Base-by-base conservation (phyloP, 2,797 vertebrate species). In the Acrossocheilus fasciatus region DNA sequence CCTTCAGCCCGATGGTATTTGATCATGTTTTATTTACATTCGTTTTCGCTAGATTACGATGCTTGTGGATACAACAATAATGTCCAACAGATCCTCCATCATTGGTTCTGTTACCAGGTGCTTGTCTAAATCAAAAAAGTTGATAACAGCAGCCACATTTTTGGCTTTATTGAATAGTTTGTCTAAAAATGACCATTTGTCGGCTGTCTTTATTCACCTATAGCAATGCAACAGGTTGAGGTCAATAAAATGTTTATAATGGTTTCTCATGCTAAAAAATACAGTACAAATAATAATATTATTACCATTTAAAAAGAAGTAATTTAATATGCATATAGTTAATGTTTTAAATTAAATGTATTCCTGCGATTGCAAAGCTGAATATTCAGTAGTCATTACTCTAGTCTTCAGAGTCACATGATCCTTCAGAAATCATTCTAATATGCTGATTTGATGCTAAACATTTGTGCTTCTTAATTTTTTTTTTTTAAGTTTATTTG, bases 21-120 rank as follows among this genome's bases (percentile, higher is more conserved):
- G 18, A 84, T 81, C 23, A 34, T 72, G 52, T 72, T 85, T 88
- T 69, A 88, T 73, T 88, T 82, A 15, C n/a, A 50, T 41, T 57
- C 0, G 23, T 41, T 85, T 54, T 34, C 12, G 26, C 39, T 75
- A 30, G 47, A 80, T 74, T 52, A 74, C 20, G 1, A 54, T 9
- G 11, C 41, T 64, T 18, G 10, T 23, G 72, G 45, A 87, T 82
- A 18, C 10, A 23, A 52, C 68, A 47, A 82, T 50, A 74, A 86
- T 9, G 45, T 30, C 54, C 45, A 50, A 41, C 52, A 75, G 34
- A 69, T 78, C 45, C 30, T 77, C 45, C 73, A 52, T 77, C 43
- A 43, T 69, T 77, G 30, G 23, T 39, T 54, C 45, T 4, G 6
- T 75, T 50, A 17, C 0, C 23, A 83, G 20, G 54, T 83, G 30